Evolutionary conservation across 1,140 invertebrate species (phyloP), one percentile per base, ranked within the genome.

Genomic region (Drosophila tani): DNA sequence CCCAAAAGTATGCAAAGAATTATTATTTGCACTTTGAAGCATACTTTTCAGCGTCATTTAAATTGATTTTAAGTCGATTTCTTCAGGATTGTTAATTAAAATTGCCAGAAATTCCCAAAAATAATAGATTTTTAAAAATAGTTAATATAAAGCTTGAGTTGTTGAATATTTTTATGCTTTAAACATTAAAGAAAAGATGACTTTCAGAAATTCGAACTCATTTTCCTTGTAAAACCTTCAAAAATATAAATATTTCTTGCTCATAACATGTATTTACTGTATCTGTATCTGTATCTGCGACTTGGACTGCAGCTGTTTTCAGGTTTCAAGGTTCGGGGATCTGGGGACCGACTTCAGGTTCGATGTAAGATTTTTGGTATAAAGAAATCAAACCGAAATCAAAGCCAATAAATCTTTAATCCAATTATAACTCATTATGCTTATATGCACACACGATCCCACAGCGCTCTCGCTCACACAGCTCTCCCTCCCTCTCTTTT

Each of bases 391-490:
- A 81, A 75, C 69, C 68, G 63, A 78, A 71, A 77, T 80, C 79
- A 65, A 90, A 82, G 58, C 74, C 82, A 67, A 88, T 90, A 88
- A 88, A 90, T 88, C 85, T 90, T 81, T 88, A 88, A 88, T 88
- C 85, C 85, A 88, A 88, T 88, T 88, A 90, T 81, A 88, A 84
- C 85, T 88, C 85, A 88, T 88, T 90, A 88, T 88, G 85, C 81
- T 79, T 67, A 83, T 88, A 90, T 88, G 84, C 81, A 79, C 81
- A 83, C 80, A 71, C 47, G 51, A 17, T 71, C 65, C 77, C 68
- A 68, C 70, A 63, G 43, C 65, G 21, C 11, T 65, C 40, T 66
- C 64, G 27, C 47, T 60, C 46, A 49, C 55, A 68, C 76, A 49
- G 15, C 32, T 29, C 8, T 40, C 29, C 15, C 46, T 35, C 32